A percentile compares a stretch with the other conserved stretches of the same genome.
Conservation (phyloP, 1,140 invertebrate species). For the Medauroidea extradentata region DNA sequence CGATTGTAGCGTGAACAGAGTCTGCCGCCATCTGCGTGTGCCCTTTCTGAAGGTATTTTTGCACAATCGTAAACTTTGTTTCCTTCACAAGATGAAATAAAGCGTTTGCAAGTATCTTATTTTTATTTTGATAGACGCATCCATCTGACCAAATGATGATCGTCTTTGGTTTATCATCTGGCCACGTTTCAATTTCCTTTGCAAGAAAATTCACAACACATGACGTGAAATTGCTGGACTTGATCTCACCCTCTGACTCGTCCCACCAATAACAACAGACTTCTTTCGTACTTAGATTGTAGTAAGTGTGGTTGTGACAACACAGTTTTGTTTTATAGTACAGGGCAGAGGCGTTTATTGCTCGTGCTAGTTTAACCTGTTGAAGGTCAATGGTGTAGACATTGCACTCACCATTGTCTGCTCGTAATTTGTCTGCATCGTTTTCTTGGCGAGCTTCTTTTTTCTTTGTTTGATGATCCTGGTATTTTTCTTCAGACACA, state of each 20-base stretch:
- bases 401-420: background rate
- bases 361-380: conserved; percentile 25
- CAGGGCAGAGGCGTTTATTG: conserved; percentile 36
- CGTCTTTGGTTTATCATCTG: conserved; percentile 4
- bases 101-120: conserved; percentile 28
- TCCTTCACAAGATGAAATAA: conserved; percentile 17
- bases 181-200: background rate
- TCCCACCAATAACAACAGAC: conserved; percentile 24
- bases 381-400: conserved; percentile 27
- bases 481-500: conserved; percentile 13
- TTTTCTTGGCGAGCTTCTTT: conserved; percentile 13
- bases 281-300: conserved; percentile 32
- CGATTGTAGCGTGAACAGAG: conserved; percentile 28
- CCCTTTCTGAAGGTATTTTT: conserved; percentile 35
- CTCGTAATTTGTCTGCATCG: conserved; percentile 2
- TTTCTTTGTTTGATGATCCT: conserved; percentile 10
- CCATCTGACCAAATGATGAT: conserved; percentile 30
- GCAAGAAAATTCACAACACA: conserved; percentile 16
- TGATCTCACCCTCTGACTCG: conserved; percentile 23
- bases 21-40: conserved; percentile 39
- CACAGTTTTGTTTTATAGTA: conserved; percentile 45
- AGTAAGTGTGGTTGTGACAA: conserved; percentile 45
- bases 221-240: conserved; percentile 22
- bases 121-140: conserved; percentile 33
- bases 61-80: conserved; percentile 24